phyloP scores from a whole-genome alignment of 2,797 vertebrate genomes.

The Melanotaenia maccullochi region DNA sequence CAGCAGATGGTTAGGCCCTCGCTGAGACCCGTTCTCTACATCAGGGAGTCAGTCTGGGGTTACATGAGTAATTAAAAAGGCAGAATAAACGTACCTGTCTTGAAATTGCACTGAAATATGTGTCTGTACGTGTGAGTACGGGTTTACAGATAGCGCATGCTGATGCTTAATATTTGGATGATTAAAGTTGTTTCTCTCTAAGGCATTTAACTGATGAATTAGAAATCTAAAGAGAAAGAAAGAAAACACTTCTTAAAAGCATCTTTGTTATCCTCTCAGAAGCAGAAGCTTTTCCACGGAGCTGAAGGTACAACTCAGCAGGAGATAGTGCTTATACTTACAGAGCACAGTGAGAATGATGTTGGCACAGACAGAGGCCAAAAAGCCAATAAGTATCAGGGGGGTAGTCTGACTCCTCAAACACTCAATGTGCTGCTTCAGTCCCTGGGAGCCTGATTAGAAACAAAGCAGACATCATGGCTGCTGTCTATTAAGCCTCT shows the following conservation, averaged over 20 bases:
- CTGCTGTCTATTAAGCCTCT: conserved; percentile 56
- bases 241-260: neutral
- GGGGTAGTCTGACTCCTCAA: conserved; percentile 62
- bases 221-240: neutral
- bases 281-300: neutral
- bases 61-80: conserved; percentile 11
- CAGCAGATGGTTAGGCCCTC: conserved; percentile 2
- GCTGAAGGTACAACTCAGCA: conserved; percentile 9
- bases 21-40: conserved; percentile 5
- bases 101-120: neutral
- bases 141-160: neutral
- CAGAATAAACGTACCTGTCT: conserved; percentile 6
- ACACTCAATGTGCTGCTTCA: conserved; percentile 47
- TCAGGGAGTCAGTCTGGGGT: conserved; percentile 2
- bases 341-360: conserved; percentile 62
- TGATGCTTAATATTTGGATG: neutral
- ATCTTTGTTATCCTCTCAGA: conserved; percentile 3
- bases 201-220: neutral
- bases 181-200: neutral
- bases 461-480: conserved; percentile 50
- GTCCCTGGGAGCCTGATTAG: conserved; percentile 71
- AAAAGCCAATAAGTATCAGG: conserved; percentile 68
- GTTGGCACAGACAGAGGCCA: conserved; percentile 70
- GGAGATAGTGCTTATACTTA: conserved; percentile 58
- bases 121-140: neutral